Conservation (phyloP, 23 tunicate species). For the Ciona savignyi region DNA sequence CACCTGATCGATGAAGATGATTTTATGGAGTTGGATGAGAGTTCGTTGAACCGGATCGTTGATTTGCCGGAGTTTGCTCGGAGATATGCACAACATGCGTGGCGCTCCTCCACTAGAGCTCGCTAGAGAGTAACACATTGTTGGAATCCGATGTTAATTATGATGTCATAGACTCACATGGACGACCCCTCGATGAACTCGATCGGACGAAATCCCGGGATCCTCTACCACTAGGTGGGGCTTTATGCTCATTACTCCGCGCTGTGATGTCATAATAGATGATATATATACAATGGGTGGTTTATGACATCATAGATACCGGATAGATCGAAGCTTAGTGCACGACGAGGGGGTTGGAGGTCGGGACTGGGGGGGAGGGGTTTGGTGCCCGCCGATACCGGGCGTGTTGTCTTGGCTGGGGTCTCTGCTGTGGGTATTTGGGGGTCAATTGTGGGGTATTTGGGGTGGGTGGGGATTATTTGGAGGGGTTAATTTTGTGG, state of each 20-base stretch:
- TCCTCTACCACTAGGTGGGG: not conserved
- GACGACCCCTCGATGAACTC: slow-evolving; percentile 29
- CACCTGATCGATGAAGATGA: slow-evolving; percentile 81
- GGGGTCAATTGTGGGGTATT: too few relatives aligned
- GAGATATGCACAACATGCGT: slow-evolving; percentile 72
- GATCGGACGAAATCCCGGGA: not conserved
- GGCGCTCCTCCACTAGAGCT: slow-evolving; percentile 29
- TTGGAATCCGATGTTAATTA: not conserved
- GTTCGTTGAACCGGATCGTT: slow-evolving; percentile 85
- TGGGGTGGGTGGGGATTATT: too few relatives aligned
- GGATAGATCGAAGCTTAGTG: slow-evolving; percentile 49
- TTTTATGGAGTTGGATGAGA: slow-evolving; percentile 84
- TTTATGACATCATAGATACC: slow-evolving; percentile 14
- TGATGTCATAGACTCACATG: not conserved
- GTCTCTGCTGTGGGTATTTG: slow-evolving; percentile 26
- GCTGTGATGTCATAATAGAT: too few relatives aligned
- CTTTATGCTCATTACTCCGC: not conserved
- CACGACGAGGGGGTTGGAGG: slow-evolving; percentile 34
- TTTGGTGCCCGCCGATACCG: slow-evolving; percentile 54
- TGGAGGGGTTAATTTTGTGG: too few relatives aligned
- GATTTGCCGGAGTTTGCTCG: slow-evolving; percentile 81
- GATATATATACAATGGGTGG: not conserved
- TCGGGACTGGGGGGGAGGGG: slow-evolving; percentile 55
- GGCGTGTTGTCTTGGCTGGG: slow-evolving; percentile 15
- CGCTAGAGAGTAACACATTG: slow-evolving; percentile 4